phyloP scores from a whole-genome alignment of 1,140 invertebrate genomes.

The Zaprionus inermis region DNA sequence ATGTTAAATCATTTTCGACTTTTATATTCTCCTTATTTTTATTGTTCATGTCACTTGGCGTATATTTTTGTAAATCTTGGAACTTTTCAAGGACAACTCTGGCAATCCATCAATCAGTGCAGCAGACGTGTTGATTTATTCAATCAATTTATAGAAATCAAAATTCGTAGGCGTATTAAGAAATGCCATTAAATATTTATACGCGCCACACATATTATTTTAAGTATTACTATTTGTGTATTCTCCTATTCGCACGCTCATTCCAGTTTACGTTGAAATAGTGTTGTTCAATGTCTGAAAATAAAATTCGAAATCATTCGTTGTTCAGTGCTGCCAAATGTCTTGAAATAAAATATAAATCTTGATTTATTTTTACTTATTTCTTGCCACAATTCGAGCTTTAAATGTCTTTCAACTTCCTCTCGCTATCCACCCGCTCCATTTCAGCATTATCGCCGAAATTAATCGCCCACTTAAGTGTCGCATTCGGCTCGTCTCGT shows the following conservation, averaged over 20 bases:
- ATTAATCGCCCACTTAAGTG: slow-evolving; percentile 3
- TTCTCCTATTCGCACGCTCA: too few species aligned
- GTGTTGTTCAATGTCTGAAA: not conserved
- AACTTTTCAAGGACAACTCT: not conserved
- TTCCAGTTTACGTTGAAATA: too few species aligned
- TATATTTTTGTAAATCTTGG: not conserved
- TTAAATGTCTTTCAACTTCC: not conserved
- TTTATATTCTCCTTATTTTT: not conserved
- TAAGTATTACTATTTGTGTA: too few species aligned
- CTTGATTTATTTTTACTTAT: not conserved
- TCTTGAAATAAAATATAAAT: not conserved
- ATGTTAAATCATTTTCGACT: not conserved
- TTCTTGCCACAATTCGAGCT: not conserved
- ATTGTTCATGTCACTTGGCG: not conserved
- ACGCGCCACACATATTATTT: too few species aligned
- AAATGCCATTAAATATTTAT: too few species aligned
- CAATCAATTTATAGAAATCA: not conserved
- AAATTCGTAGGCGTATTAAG: not conserved
- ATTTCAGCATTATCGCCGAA: not conserved
- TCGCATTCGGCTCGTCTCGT: slow-evolving; percentile 6
- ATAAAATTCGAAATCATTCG: too few species aligned
- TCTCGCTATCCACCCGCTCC: not conserved
- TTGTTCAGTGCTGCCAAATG: not conserved
- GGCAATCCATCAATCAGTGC: not conserved
- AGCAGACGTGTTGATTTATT: slow-evolving; percentile 4